Evolutionary conservation across 2,888 invertebrate genomes (phyloP), one percentile per base, ranked within the genome.

Genomic region (Ypsolopha scabrella): DNA sequence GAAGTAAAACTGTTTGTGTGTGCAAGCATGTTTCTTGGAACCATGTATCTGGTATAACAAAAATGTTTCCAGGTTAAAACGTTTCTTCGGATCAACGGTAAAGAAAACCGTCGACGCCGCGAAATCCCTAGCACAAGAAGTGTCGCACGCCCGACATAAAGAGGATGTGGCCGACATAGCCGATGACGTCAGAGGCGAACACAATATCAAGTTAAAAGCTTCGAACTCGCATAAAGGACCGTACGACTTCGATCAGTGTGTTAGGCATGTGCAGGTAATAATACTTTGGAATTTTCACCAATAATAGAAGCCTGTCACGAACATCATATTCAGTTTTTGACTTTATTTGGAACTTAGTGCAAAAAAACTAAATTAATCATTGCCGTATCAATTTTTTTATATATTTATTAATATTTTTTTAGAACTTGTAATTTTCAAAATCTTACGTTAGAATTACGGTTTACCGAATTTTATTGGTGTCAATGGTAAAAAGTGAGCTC

Each of bases 171-270:
- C 93, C 48, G 95, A 95, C 64, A 94, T 95, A 46, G 91, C 91
- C 0, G 95, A 95, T 68, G 94, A 94, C 55, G 93, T 93, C 52
- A 88, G 92, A 72, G 91, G 91, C 0, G 94, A 94, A 58, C 92
- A 91, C 59, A 92, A 91, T 67, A 94, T 94, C 59, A 94, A 97
- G 85, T 89, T 98, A 51, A 97, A 98, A 78, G 97, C 98, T 0
- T 95, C 97, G 1, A 96, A 95, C 67, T 96, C 96, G 53, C 97
- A 98, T 75, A 98, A 98, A 72, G 98, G 98, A 0, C 98, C 98
- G 0, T 97, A 96, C 70, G 98, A 99, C 78, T 99, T 99, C 77
- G 91, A 91, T 55, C 95, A 96, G 49, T 92, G 93, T 58, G 88
- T 98, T 33, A 92, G 96, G 68, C 94, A 97, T 61, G 94, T 98